phyloP scores from a whole-genome alignment of 2,888 invertebrate species.

The Rhodophaea formosa region DNA sequence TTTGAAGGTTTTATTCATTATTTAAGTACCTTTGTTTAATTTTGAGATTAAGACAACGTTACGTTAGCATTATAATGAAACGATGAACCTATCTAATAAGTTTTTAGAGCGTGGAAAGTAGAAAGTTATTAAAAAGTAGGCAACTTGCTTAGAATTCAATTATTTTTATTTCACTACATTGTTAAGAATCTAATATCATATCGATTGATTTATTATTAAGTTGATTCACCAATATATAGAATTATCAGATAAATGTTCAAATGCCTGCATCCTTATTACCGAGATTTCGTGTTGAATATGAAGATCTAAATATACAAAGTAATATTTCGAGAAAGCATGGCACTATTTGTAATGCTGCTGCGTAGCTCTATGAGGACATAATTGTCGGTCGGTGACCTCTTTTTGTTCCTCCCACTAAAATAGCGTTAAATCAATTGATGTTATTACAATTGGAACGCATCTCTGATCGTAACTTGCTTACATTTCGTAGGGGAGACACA shows the following conservation, averaged over 20 bases:
- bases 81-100: constrained; percentile 54
- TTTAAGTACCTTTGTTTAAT: neutral
- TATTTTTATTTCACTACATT: constrained; percentile 43
- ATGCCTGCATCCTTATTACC: constrained; percentile 4
- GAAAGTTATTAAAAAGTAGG: constrained; percentile 76
- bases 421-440: constrained; percentile 80
- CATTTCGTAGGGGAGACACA: constrained; percentile 51
- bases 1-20: neutral
- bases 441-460: constrained; percentile 77
- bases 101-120: constrained; percentile 81
- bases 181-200: neutral
- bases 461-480: constrained; percentile 62
- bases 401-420: constrained; percentile 77
- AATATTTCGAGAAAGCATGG: constrained; percentile 27
- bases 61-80: constrained; percentile 54
- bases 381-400: constrained; percentile 78
- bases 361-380: constrained; percentile 68
- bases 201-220: too few species aligned
- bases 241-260: too few species aligned
- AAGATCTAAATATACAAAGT: neutral
- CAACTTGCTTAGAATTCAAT: constrained; percentile 63
- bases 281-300: constrained; percentile 18
- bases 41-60: constrained; percentile 59
- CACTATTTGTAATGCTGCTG: constrained; percentile 29
- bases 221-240: too few species aligned